A percentile compares a stretch with the other conserved stretches of the same genome.
Conservation (phyloP, 2,113 vertebrate species). For the Hippolais icterina region DNA sequence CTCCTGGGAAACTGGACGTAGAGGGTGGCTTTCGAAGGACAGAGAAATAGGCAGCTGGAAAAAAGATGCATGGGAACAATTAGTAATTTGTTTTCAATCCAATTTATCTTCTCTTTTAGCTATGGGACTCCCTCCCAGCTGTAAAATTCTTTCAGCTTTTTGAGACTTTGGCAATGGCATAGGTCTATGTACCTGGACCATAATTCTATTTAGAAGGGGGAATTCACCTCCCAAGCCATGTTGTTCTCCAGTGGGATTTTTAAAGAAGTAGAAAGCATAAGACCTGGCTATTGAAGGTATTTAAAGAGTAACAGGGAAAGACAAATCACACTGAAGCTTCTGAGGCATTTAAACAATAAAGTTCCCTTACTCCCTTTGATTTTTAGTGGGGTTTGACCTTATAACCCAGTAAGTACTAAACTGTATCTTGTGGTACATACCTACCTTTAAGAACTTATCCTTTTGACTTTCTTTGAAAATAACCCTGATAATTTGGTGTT, state of each 20-base stretch:
- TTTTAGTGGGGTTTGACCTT: neutral
- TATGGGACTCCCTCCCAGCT: neutral
- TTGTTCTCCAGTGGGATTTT: neutral
- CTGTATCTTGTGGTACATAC: neutral
- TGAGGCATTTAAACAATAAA: neutral
- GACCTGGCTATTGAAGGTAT: neutral
- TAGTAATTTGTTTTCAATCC: neutral
- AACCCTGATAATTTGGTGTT: neutral
- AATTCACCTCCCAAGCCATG: neutral
- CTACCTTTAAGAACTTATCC: neutral
- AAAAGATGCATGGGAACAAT: neutral
- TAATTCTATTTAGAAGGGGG: neutral
- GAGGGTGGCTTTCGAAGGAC: slow-evolving; percentile 9
- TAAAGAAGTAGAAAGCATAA: neutral
- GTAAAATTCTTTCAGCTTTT: neutral
- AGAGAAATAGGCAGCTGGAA: slow-evolving; percentile 1
- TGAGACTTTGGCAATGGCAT: neutral
- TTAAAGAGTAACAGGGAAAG: neutral
- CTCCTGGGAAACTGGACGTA: neutral
- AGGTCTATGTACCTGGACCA: neutral
- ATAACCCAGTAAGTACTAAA: neutral
- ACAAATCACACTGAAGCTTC: neutral
- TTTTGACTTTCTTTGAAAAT: neutral
- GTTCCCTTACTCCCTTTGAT: neutral
- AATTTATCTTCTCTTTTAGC: neutral